These are phyloP conservation scores for Mythimna impura DNA, from an alignment of 2,888 invertebrate species.

Conservation along the genomic window DNA sequence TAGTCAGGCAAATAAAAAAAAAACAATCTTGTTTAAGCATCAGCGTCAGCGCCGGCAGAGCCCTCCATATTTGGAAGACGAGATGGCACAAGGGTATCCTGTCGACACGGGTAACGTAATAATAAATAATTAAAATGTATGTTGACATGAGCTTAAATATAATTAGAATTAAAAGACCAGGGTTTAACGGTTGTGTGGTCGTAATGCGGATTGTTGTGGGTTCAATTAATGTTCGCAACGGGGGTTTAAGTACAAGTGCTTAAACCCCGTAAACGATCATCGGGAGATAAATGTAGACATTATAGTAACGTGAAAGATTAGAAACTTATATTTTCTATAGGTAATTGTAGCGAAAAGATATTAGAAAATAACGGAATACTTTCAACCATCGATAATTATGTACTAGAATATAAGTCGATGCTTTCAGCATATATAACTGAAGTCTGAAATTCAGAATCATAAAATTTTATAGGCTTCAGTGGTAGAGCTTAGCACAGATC, in stretches of 20 bases:
- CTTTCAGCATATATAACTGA: neutral
- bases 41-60: no score
- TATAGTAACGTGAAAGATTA: neutral
- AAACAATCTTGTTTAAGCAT: no score
- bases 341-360: neutral
- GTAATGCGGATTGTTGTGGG: neutral
- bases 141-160: slow-evolving; percentile 4
- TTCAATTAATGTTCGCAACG: slow-evolving; percentile 8
- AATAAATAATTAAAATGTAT: neutral
- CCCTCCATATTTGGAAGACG: no score
- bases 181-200: neutral
- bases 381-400: neutral
- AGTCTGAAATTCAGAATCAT: no score
- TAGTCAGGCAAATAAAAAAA: no score
- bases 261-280: neutral
- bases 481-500: neutral
- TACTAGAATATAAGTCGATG: neutral
- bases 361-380: neutral
- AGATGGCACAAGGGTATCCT: no score
- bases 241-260: neutral
- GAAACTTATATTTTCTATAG: neutral
- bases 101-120: neutral
- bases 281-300: neutral
- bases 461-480: no score
- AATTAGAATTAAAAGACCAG: slow-evolving; percentile 11